Percentiles rank a stretch among this genome's conserved stretches.
Evolutionary conservation across 2,113 vertebrate species (phyloP).

Genomic region (Erpornis zantholeuca): DNA sequence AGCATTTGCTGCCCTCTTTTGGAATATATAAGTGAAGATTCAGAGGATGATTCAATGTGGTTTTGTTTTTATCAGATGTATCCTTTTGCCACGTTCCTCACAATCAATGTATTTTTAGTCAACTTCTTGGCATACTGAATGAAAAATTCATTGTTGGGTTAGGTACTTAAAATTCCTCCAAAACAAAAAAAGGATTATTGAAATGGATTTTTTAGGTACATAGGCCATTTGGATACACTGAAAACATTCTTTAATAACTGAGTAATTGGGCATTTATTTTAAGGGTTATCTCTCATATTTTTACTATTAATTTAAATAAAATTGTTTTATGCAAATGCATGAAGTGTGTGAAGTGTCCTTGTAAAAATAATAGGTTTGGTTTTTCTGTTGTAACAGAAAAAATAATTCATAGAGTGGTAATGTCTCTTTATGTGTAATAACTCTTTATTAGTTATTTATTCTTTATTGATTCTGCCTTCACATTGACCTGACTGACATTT

Average conservation of each 20-base stretch:
- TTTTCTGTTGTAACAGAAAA: not conserved
- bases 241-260: not conserved
- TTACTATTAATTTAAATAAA: not conserved
- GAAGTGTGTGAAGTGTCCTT: not conserved
- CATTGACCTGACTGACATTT: not conserved
- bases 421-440: not conserved
- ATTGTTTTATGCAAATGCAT: not conserved
- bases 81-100: not conserved
- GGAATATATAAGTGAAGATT: slow-evolving; percentile 45
- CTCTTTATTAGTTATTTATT: not conserved
- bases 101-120: not conserved
- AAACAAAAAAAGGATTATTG: not conserved
- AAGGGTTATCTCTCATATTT: not conserved
- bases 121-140: not conserved
- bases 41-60: not conserved
- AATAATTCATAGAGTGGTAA: not conserved
- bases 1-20: slow-evolving; percentile 80
- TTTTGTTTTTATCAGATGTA: not conserved
- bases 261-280: not conserved
- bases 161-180: not conserved
- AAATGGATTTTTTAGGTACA: not conserved
- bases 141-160: not conserved
- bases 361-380: not conserved
- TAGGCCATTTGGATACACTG: not conserved
- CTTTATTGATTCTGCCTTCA: not conserved